Evolutionary conservation across 1,140 invertebrate species (phyloP).

Genomic region (Drosophila mayri): DNA sequence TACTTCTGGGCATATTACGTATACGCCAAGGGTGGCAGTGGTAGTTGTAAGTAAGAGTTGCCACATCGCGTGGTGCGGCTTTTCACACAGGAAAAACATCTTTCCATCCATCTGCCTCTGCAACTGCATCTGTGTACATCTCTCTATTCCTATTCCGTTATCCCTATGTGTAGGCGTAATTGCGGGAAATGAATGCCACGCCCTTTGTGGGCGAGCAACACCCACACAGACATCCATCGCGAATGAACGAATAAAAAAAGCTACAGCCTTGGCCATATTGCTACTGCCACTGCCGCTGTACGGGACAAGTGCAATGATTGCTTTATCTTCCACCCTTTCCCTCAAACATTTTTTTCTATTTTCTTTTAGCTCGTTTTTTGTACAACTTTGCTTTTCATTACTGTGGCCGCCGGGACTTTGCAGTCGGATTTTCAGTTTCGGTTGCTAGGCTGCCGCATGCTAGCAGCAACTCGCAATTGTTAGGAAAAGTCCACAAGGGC

Average conservation of each 20-base stretch:
- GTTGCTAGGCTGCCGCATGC: constrained; percentile 66
- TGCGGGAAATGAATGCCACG: constrained; percentile 80
- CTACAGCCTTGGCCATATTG: constrained; percentile 45
- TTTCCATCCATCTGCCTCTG: constrained; percentile 21
- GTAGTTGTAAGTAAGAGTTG: constrained; percentile 32
- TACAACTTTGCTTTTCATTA: constrained; percentile 72
- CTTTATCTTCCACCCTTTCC: constrained; percentile 55
- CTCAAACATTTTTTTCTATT: constrained; percentile 8
- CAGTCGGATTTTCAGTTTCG: constrained; percentile 30
- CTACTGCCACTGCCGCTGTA: constrained; percentile 21
- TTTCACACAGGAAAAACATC: constrained; percentile 34
- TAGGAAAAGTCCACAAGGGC: constrained; percentile 48
- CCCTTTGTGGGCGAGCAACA: constrained; percentile 71
- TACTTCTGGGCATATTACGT: constrained; percentile 58
- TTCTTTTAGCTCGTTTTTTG: constrained; percentile 42
- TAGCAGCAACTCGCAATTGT: constrained; percentile 49
- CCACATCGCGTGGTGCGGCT: constrained; percentile 41
- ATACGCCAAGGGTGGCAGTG: constrained; percentile 18
- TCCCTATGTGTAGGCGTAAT: constrained; percentile 71
- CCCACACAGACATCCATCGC: constrained; percentile 18
- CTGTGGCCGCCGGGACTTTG: constrained; percentile 47
- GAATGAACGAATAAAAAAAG: constrained; percentile 33
- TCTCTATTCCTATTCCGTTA: constrained; percentile 26
- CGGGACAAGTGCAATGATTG: constrained; percentile 77
- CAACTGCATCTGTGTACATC: constrained; percentile 13